A percentile compares a stretch with the other conserved stretches of the same genome.
Conservation (phyloP, 2,888 invertebrate genomes). For the Cantharis rufa region DNA sequence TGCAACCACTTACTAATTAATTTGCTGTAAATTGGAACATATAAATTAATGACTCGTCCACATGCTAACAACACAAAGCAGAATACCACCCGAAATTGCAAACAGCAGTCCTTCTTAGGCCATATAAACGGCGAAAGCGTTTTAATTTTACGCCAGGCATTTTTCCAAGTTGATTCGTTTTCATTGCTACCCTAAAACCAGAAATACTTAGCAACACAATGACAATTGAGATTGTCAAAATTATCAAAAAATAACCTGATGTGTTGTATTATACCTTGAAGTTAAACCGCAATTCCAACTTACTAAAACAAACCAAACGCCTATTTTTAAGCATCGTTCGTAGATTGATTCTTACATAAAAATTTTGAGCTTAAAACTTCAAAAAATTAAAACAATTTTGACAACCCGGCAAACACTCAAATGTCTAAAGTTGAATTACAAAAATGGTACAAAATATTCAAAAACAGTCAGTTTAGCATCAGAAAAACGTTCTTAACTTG, state of each 20-base stretch:
- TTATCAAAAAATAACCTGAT: conserved; percentile 8
- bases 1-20: conserved; percentile 76
- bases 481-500: no score
- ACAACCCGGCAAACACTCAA: neutral
- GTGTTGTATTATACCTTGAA: conserved; percentile 40
- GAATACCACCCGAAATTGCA: conserved; percentile 82
- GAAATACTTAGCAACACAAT: neutral
- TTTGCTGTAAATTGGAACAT: conserved; percentile 91
- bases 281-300: conserved; percentile 44
- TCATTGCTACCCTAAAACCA: conserved; percentile 56
- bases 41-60: conserved; percentile 88
- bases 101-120: conserved; percentile 78
- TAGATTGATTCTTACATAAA: conserved; percentile 11
- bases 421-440: neutral
- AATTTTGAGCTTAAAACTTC: conserved; percentile 16
- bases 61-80: conserved; percentile 77
- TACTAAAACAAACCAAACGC: conserved; percentile 41
- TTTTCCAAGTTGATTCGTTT: conserved; percentile 76
- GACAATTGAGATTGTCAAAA: conserved; percentile 5
- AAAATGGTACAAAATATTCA: no score
- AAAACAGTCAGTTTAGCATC: no score
- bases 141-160: conserved; percentile 77
- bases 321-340: conserved; percentile 1
- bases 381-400: neutral
- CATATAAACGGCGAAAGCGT: conserved; percentile 89